phyloP scores from a whole-genome alignment of 2,113 vertebrate species.

The Melanostigma gelatinosum region DNA sequence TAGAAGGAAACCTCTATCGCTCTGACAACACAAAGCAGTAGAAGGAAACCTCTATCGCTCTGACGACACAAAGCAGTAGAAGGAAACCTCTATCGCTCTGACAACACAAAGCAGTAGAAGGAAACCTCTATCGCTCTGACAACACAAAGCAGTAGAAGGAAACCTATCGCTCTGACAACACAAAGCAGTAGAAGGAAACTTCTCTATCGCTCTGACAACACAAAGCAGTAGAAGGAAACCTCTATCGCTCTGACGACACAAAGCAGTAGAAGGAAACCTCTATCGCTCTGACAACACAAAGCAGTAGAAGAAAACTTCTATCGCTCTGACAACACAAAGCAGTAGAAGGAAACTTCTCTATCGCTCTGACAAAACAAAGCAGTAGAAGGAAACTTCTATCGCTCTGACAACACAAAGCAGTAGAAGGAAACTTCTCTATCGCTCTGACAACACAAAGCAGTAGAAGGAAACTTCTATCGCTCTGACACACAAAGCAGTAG shows the following conservation, averaged over 20 bases:
- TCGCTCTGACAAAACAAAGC: not conserved
- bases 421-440: not conserved
- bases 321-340: not conserved
- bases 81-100: not conserved
- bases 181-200: not conserved
- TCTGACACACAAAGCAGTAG: not conserved
- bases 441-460: not conserved
- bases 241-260: not conserved
- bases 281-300: not conserved
- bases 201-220: not conserved
- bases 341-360: not conserved
- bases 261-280: not conserved
- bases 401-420: not conserved
- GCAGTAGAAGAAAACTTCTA: not conserved
- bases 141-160: not conserved
- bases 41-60: not conserved
- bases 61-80: not conserved
- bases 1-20: not conserved
- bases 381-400: not conserved
- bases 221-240: not conserved
- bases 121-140: not conserved
- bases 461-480: not conserved
- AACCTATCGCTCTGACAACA: not conserved
- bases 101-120: not conserved
- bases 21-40: not conserved